These are phyloP conservation scores for Rhopalosiphum nymphaeae DNA, from an alignment of 2,888 invertebrate species.

Conservation along the genomic window DNA sequence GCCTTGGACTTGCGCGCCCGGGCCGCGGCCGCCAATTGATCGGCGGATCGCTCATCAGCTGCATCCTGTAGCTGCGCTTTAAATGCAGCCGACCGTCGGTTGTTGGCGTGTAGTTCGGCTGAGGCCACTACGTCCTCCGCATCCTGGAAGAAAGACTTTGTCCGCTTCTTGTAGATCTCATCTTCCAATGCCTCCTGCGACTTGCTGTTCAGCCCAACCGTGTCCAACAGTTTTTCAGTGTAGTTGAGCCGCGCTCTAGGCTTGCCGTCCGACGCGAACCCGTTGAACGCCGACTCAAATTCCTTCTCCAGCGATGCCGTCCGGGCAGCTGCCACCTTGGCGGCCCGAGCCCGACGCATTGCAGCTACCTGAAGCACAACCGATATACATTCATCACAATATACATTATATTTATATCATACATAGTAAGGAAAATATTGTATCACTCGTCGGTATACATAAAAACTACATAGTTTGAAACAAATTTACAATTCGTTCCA, in stretches of 20 bases:
- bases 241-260: slow-evolving; percentile 70
- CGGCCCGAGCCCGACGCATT: slow-evolving; percentile 57
- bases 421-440: background rate
- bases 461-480: background rate
- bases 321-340: slow-evolving; percentile 59
- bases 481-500: background rate
- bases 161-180: slow-evolving; percentile 67
- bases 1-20: slow-evolving; percentile 79
- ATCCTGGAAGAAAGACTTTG: slow-evolving; percentile 67
- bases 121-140: slow-evolving; percentile 51
- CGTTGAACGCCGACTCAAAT: slow-evolving; percentile 71
- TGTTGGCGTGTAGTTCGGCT: slow-evolving; percentile 74
- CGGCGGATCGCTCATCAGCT: slow-evolving; percentile 78
- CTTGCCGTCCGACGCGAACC: slow-evolving; percentile 40
- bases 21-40: slow-evolving; percentile 74
- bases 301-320: slow-evolving; percentile 76
- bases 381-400: background rate
- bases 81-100: slow-evolving; percentile 77
- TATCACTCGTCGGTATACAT: background rate
- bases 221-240: slow-evolving; percentile 77
- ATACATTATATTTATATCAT: background rate
- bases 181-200: slow-evolving; percentile 68
- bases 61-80: slow-evolving; percentile 80
- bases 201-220: slow-evolving; percentile 72
- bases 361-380: slow-evolving; percentile 40